Base-by-base conservation (phyloP, 2,797 vertebrate genomes). In the Alcedo atthis region DNA sequence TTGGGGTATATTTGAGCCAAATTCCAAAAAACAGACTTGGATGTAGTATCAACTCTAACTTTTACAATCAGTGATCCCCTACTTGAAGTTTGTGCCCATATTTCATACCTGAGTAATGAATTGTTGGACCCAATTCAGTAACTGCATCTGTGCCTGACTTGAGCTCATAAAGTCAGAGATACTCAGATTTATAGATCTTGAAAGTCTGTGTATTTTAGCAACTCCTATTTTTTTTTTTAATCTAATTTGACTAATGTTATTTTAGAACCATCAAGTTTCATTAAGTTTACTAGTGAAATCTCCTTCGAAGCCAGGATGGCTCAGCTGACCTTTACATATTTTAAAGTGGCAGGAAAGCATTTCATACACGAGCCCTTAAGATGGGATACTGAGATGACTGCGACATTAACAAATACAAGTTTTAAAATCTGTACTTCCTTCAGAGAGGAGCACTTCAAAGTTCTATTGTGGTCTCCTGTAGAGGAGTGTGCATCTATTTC, bases 121-220 rank as follows among this genome's bases (percentile, higher is more conserved):
- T 25, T 70, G 33, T 59, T 93, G 78, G 80, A 93, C 28, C 10
- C 4, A 53, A n/a, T 92, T 96, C 87, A 90, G 46, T 74, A 91
- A 74, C 25, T 70, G 35, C 58, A 89, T 82, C 87, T 81, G 49
- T 58, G 89, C 45, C 70, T 93, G 87, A 70, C 77, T 69, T n/a
- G 9, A 92, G 67, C 35, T 63, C 74, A 51, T 35, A 5, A 48
- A 87, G 14, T 66, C 74, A 85, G 66, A 83, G 57, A 76, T 62
- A 32, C 42, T 76, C 74, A 51, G 10, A 26, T 64, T 91, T 82
- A 76, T 6, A 90, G 42, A 49, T 40, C 33, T 54, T 73, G 37
- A 64, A 93, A 82, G 10, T 70, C 42, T 26, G 2, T n/a, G 20
- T 61, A 68, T 80, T 77, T 42, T 4, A 91, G 49, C 17, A 87